These are phyloP conservation scores for Cheiracanthium punctorium DNA, from an alignment of 2,888 invertebrate species.

Conservation along the genomic window DNA sequence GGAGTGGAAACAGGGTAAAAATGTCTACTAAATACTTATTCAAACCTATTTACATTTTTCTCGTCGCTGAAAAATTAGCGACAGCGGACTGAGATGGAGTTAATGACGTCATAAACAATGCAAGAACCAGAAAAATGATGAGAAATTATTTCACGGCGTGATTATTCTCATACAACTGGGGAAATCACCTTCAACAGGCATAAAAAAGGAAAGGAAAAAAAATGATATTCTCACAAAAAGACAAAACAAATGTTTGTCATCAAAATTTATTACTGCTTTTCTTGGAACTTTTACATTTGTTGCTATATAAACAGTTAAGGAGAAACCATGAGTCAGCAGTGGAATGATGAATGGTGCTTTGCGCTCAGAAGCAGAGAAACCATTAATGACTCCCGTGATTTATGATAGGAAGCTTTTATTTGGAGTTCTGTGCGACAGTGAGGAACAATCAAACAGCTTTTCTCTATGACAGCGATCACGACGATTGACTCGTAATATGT, in stretches of 20 bases:
- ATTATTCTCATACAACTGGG: too few species aligned
- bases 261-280: background rate
- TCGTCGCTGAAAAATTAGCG: too few species aligned
- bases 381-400: constrained; percentile 3
- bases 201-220: too few species aligned
- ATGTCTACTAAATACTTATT: too few species aligned
- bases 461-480: background rate
- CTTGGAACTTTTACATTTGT: background rate
- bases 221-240: too few species aligned
- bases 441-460: background rate
- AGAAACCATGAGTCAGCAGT: background rate
- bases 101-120: too few species aligned
- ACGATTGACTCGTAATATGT: background rate
- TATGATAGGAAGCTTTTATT: constrained; percentile 7
- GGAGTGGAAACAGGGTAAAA: too few species aligned
- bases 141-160: too few species aligned
- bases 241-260: background rate
- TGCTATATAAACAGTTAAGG: background rate
- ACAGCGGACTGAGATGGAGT: too few species aligned
- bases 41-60: too few species aligned
- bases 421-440: background rate
- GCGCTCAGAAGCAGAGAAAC: background rate
- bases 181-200: too few species aligned
- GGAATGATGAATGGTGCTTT: background rate
- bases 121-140: too few species aligned